Conservation (phyloP, 2,888 invertebrate genomes). For the Cantharis rufa region DNA sequence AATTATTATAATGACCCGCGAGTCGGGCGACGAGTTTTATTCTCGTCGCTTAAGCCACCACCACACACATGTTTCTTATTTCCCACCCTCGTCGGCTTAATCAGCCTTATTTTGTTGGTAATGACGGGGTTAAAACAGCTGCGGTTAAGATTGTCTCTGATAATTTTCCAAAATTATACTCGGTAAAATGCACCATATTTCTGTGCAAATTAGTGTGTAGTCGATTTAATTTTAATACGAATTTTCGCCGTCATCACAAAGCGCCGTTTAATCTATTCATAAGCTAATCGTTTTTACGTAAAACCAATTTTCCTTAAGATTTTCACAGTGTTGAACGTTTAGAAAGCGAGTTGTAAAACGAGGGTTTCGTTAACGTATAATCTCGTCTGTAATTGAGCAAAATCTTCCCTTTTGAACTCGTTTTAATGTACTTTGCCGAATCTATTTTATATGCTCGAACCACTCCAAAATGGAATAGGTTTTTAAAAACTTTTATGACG, state of each 20-base stretch:
- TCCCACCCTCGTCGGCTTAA: background rate
- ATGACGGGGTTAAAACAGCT: background rate
- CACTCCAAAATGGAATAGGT: background rate
- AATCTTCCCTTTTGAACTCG: background rate
- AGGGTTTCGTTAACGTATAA: slow-evolving; percentile 7
- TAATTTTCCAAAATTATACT: background rate
- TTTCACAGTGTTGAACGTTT: slow-evolving; percentile 13
- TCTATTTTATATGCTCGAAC: background rate
- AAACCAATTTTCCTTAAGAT: slow-evolving; percentile 16
- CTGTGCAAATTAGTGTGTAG: background rate
- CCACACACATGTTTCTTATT: background rate
- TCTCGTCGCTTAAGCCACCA: background rate
- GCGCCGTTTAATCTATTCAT: slow-evolving; percentile 15
- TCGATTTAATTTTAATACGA: background rate
- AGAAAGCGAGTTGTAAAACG: slow-evolving; percentile 8
- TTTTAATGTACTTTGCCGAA: background rate
- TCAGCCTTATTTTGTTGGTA: background rate
- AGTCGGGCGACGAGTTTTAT: background rate
- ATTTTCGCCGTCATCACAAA: slow-evolving; percentile 12
- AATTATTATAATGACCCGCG: background rate
- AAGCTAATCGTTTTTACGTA: slow-evolving; percentile 19
- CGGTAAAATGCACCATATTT: background rate
- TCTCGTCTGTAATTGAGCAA: slow-evolving; percentile 6
- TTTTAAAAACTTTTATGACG: background rate
- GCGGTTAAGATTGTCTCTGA: background rate